Evolutionary conservation across 2,113 vertebrate species (phyloP).

Genomic region (Coturnix japonica): DNA sequence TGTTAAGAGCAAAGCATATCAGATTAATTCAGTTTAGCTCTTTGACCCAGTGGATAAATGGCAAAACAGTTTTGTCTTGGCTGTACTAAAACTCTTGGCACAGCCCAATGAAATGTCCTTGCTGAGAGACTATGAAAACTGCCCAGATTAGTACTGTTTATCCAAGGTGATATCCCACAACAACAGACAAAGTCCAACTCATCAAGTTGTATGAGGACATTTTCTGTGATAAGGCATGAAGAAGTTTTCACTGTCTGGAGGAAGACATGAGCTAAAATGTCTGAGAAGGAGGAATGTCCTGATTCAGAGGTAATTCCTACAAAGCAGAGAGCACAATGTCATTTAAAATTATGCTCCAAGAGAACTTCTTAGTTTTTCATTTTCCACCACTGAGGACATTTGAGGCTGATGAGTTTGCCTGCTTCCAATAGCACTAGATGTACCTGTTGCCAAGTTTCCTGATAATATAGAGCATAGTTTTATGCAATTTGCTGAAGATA

Average conservation of each 20-base stretch:
- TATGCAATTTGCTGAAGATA: not conserved
- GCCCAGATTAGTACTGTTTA: not conserved
- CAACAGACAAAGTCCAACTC: not conserved
- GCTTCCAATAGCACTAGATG: not conserved
- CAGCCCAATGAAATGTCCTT: not conserved
- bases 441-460: not conserved
- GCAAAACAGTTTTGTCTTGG: not conserved
- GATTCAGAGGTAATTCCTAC: not conserved
- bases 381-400: not conserved
- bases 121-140: not conserved
- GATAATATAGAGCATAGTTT: not conserved
- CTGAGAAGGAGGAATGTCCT: not conserved
- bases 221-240: not conserved
- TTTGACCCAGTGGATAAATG: not conserved
- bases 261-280: not conserved
- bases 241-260: not conserved
- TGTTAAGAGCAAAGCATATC: not conserved
- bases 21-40: not conserved
- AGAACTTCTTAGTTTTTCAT: not conserved
- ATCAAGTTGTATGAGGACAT: not conserved
- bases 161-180: not conserved
- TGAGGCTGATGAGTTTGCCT: not conserved
- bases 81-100: not conserved
- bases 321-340: not conserved
- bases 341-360: not conserved